phyloP scores from a whole-genome alignment of 2,113 vertebrate genomes.

The Lepus timidus region DNA sequence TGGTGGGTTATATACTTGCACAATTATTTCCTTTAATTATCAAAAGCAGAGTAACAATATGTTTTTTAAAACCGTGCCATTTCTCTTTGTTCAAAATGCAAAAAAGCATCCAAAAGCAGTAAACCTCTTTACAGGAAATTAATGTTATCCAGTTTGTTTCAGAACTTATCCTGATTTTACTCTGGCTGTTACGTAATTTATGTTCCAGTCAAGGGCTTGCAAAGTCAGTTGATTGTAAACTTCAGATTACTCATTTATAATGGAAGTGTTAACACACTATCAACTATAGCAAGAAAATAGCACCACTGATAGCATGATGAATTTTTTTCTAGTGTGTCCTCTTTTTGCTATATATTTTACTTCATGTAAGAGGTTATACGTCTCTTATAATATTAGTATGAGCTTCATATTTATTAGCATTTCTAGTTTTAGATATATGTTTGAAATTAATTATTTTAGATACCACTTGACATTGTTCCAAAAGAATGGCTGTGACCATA shows the following conservation, averaged over 20 bases:
- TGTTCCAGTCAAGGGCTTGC: constrained; percentile 17
- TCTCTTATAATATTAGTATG: constrained; percentile 41
- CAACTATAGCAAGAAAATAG: constrained; percentile 90
- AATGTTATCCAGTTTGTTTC: constrained; percentile 33
- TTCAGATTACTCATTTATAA: constrained; percentile 85
- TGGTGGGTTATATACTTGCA: constrained; percentile 20
- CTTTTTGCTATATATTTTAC: constrained; percentile 15
- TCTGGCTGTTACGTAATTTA: constrained; percentile 47
- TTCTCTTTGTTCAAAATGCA: constrained; percentile 69
- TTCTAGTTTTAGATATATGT: constrained; percentile 26
- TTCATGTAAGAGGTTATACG: constrained; percentile 56
- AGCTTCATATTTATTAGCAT: constrained; percentile 1
- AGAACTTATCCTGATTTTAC: constrained; percentile 50
- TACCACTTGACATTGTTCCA: constrained; percentile 30
- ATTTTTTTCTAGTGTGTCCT: constrained; percentile 5
- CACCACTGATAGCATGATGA: constrained; percentile 74
- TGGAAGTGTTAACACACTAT: constrained; percentile 88
- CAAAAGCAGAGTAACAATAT: constrained; percentile 52
- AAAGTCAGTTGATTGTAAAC: constrained; percentile 48
- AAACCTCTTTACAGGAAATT: constrained; percentile 81
- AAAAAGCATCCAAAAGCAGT: constrained; percentile 86
- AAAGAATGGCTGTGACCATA: not conserved
- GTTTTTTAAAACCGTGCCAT: constrained; percentile 43
- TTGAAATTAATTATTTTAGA: constrained; percentile 52
- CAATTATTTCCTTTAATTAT: constrained; percentile 64